Evolutionary conservation across 1,140 invertebrate genomes (phyloP).

Genomic region (Cylas formicarius): DNA sequence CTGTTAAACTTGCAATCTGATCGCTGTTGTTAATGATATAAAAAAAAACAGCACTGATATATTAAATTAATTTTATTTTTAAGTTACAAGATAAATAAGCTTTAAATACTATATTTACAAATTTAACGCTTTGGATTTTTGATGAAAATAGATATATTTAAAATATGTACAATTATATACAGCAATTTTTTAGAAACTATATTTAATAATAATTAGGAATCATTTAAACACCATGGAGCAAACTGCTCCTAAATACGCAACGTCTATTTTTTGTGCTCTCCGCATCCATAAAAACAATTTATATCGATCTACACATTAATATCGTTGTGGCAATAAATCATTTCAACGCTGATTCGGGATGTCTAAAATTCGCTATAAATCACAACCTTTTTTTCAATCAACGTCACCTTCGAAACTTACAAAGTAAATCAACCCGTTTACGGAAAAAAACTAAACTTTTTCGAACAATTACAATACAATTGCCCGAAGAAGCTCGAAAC

Average conservation of each 20-base stretch:
- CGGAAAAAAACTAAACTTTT: too few species aligned
- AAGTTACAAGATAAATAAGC: too few species aligned
- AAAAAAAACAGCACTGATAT: neutral
- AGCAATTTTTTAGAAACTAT: too few species aligned
- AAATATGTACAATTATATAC: slow-evolving; percentile 29
- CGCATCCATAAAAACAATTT: too few species aligned
- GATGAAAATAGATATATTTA: slow-evolving; percentile 30
- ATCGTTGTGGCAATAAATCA: slow-evolving; percentile 2
- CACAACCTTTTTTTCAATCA: slow-evolving; percentile 11
- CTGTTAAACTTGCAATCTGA: too few species aligned
- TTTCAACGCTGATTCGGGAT: neutral
- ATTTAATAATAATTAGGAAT: too few species aligned
- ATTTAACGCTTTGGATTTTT: slow-evolving; percentile 29
- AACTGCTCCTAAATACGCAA: too few species aligned
- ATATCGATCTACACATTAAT: too few species aligned
- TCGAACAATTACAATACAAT: slow-evolving; percentile 2
- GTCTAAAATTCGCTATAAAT: slow-evolving; percentile 3
- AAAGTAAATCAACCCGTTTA: neutral
- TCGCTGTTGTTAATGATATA: too few species aligned
- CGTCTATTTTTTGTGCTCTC: too few species aligned
- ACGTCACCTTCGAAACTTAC: neutral
- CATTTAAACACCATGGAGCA: too few species aligned
- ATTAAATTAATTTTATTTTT: neutral
- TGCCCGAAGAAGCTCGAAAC: neutral
- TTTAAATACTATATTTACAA: slow-evolving; percentile 27